Base-by-base conservation (phyloP, 2,888 invertebrate genomes). In the Nomada hirtipes region DNA sequence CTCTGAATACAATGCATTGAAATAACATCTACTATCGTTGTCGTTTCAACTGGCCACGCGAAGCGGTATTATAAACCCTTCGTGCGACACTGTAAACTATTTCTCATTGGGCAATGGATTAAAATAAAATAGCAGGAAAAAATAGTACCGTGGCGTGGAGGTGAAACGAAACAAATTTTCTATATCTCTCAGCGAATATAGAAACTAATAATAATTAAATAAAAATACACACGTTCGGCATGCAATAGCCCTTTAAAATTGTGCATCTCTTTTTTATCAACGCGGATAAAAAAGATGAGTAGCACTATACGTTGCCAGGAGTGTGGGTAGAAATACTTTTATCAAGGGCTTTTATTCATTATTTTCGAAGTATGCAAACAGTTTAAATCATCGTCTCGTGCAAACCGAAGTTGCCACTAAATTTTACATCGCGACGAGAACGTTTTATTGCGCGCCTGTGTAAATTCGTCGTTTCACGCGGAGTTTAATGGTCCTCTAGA, bases 1-100 rank as follows among this genome's bases (percentile, higher is more conserved):
- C 63, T 63, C 76, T 71, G 79, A 82, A 88, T 63, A 78, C 78
- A 73, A 76, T 71, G 74, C 74, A 61, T 76, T 77, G 81, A 57
- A 76, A 79, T 70, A 76, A 76, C 76, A 69, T 70, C 29, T 50
- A 15, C 68, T 50, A 18, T 52, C 68, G 26, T 53, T 50, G 36
- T 64, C 52, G 11, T 44, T 65, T 23, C 59, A 47, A 47, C 44
- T 50, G 44, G n/a, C 53, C 3, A 65, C 64, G 47, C 42, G 57
- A 18, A 59, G 52, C n/a, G 29, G 78, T 47, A 79, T 71, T 78
- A 77, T 71, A 50, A 77, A 60, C 55, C 60, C 36, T 71, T 26
- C 36, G 63, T 36, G 18, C 1, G 23, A 29, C 36, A 50, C 23
- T 4, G 63, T 71, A 50, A 60, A 47, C 63, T 23, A 20, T 60